phyloP scores from a whole-genome alignment of 2,797 vertebrate species.

The Chaetophractus vellerosus region DNA sequence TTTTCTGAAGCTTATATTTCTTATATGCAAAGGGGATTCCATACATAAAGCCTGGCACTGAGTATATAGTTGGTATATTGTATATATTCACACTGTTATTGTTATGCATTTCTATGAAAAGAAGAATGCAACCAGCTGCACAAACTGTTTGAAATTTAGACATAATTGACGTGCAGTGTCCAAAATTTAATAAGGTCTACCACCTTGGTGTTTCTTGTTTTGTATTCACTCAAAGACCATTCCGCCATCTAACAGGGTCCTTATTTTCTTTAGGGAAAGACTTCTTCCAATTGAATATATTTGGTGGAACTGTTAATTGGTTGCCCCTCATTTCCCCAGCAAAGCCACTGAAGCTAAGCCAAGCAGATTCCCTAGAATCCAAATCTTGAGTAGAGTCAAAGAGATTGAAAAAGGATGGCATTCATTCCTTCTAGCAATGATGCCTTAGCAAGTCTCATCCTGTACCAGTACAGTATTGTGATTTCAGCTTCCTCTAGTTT shows the following conservation, averaged over 20 bases:
- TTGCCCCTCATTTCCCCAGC: fast-evolving
- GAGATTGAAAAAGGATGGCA: background rate
- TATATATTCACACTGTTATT: background rate
- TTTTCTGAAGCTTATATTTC: slow-evolving; percentile 29
- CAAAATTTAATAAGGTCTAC: background rate
- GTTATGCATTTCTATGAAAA: background rate
- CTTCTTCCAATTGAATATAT: background rate
- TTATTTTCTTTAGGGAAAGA: background rate
- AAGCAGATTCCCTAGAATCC: background rate
- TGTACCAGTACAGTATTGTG: too few relatives aligned
- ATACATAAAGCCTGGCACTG: background rate
- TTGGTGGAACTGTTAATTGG: background rate
- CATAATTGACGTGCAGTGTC: background rate
- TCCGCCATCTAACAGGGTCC: background rate
- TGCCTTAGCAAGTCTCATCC: background rate
- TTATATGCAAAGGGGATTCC: background rate
- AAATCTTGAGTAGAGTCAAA: background rate
- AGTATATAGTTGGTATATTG: background rate
- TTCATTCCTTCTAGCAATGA: background rate
- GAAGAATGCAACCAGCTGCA: background rate
- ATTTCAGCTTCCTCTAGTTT: background rate
- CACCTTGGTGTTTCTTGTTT: background rate
- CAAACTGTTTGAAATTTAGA: slow-evolving; percentile 26
- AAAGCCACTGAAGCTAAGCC: background rate
- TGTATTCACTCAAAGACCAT: background rate